These are phyloP conservation scores for Macrocentrus cingulum DNA, from an alignment of 1,140 invertebrate species.

Conservation along the genomic window DNA sequence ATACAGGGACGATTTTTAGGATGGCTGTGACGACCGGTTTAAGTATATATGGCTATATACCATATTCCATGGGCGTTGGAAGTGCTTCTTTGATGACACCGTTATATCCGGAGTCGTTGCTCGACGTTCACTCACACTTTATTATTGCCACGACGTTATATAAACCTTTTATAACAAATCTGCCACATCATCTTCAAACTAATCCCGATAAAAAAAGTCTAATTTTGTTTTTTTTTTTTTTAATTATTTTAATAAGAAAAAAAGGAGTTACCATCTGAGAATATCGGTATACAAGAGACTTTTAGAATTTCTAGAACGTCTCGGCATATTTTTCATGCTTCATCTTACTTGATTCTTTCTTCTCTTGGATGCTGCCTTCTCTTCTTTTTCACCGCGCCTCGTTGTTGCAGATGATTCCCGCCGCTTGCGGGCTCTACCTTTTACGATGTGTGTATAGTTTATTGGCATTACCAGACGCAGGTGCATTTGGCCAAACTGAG, in stretches of 20 bases:
- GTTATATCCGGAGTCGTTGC: slow-evolving; percentile 20
- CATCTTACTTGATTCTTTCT: background rate
- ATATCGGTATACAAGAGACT: background rate
- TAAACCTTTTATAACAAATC: background rate
- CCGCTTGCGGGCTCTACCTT: background rate
- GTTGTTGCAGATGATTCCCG: background rate
- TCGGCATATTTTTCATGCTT: slow-evolving; percentile 4
- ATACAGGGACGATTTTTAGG: too few species aligned
- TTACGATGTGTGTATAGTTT: slow-evolving; percentile 4
- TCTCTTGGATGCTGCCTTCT: slow-evolving; percentile 14
- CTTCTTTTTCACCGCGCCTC: slow-evolving; percentile 13
- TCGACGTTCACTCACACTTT: slow-evolving; percentile 1
- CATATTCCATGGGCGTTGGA: slow-evolving; percentile 13
- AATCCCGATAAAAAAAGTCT: too few species aligned
- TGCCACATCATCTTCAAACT: background rate
- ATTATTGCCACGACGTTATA: background rate
- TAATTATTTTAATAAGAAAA: too few species aligned
- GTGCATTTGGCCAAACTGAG: background rate
- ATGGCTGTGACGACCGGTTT: background rate
- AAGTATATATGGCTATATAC: background rate
- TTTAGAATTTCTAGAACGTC: slow-evolving; percentile 30
- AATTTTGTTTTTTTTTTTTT: too few species aligned
- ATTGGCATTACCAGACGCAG: background rate
- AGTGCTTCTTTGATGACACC: slow-evolving; percentile 7
- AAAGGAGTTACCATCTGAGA: slow-evolving; percentile 34